phyloP scores from a whole-genome alignment of 2,888 invertebrate species.

The Eudasyphora cyanicolor region DNA sequence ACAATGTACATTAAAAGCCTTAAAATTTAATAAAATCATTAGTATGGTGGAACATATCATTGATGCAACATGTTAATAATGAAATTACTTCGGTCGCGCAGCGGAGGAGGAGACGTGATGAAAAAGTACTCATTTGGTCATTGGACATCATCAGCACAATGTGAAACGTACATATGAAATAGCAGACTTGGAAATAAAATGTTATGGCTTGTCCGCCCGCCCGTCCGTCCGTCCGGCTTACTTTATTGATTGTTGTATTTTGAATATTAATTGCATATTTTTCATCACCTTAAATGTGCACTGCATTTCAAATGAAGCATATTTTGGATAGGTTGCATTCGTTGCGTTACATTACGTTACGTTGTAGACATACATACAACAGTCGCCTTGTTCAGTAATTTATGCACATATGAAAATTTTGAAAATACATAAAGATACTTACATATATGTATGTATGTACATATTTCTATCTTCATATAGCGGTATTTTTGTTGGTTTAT shows the following conservation, averaged over 20 bases:
- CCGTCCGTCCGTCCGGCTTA: neutral
- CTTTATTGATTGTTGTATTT: conserved; percentile 14
- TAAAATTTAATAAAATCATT: conserved; percentile 11
- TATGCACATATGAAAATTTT: conserved; percentile 8
- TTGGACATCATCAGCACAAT: too few relatives aligned
- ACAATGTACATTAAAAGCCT: neutral
- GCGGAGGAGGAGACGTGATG: neutral
- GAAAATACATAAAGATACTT: neutral
- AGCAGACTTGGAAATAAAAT: neutral
- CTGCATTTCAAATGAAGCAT: conserved; percentile 11
- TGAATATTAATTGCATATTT: conserved; percentile 4
- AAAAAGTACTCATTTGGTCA: too few relatives aligned
- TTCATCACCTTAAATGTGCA: conserved; percentile 9
- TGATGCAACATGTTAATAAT: neutral
- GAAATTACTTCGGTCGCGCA: neutral
- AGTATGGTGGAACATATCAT: neutral
- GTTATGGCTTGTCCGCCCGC: neutral
- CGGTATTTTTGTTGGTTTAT: neutral
- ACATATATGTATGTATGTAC: too few relatives aligned
- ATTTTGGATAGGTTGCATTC: neutral
- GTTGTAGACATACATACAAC: neutral
- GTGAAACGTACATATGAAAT: neutral
- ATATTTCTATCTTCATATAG: too few relatives aligned
- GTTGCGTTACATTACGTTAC: neutral
- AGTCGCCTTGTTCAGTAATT: neutral